Evolutionary conservation across 2,888 invertebrate genomes (phyloP), one percentile per base, ranked within the genome.

Genomic region (Cheilosia variabilis): DNA sequence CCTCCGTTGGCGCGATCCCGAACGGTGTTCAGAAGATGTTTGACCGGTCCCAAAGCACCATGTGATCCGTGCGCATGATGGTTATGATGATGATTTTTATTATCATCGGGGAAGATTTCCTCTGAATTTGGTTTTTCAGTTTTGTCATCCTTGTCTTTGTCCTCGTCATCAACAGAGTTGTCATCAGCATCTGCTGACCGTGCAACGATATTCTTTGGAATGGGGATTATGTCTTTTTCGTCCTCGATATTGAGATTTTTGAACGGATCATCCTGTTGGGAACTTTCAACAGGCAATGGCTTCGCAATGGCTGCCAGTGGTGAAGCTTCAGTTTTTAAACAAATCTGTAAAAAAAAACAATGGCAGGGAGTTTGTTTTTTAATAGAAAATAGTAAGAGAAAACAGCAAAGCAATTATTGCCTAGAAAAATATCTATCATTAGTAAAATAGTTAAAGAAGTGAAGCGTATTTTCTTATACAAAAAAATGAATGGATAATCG

Each of bases 1-100:
- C 72, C 82, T 19, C 82, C 66, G 78, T 82, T 89, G 0, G 86
- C 88, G 13, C 91, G 91, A 3, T 90, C 89, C 7, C 91, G 89
- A 4, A 91, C 91, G 0, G 91, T 88, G 43, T 91, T 90, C 1
- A 92, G 60, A 27, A 92, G 88, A 88, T 91, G 91, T 63, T 89
- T 90, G 2, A 91, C 90, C 4, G 92, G 90, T 75, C 91, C 91
- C 55, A 91, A 31, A 5, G 55, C 62, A n/a, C 81, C 86, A 45
- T 81, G 81, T 3, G 81, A 86, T 68, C 86, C 86, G 4, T 86
- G 86, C 0, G 76, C 60, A 62, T 86, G 76, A 45, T 9, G 66
- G 1, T 57, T 27, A 7, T 69, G 71, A 68, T 66, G 65, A 15
- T 58, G 65, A 37, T 68, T 76, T 10, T 79, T 66, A 37, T 60